These are phyloP conservation scores for Laticauda colubrina DNA, from an alignment of 2,113 vertebrate species.

Conservation along the genomic window DNA sequence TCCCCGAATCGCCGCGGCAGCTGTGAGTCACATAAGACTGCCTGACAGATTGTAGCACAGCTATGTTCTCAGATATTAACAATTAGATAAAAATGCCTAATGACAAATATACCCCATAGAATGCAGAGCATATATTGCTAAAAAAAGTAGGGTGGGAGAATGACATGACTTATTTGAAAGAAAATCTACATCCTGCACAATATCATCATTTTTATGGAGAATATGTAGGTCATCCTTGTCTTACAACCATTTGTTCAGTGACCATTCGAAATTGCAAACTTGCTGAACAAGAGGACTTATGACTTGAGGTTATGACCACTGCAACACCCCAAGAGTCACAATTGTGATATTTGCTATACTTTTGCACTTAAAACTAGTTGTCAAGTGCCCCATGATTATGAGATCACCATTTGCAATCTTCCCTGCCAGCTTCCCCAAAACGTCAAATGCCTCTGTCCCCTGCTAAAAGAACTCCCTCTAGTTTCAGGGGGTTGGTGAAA, in stretches of 20 bases:
- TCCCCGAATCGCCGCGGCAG: too few species aligned
- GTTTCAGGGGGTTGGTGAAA: background rate
- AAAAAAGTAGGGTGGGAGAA: background rate
- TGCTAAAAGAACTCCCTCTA: background rate
- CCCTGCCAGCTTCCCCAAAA: background rate
- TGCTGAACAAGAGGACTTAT: background rate
- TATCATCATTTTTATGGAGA: background rate
- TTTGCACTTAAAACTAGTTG: background rate
- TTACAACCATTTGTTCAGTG: background rate
- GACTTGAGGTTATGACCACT: background rate
- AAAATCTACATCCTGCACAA: background rate
- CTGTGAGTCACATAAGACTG: too few species aligned
- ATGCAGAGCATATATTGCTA: background rate
- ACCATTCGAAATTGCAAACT: background rate
- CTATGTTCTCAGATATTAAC: background rate
- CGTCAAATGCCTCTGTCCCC: background rate
- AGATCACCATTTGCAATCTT: background rate
- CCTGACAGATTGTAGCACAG: too few species aligned
- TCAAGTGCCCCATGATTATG: background rate
- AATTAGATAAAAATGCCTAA: background rate
- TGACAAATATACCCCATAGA: background rate
- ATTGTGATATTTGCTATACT: background rate
- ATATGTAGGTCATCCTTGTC: background rate
- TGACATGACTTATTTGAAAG: background rate
- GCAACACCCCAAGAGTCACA: background rate